Evolutionary conservation across 2,113 vertebrate genomes (phyloP), one percentile per base, ranked within the genome.

Genomic region (Toxotes chatareus): DNA sequence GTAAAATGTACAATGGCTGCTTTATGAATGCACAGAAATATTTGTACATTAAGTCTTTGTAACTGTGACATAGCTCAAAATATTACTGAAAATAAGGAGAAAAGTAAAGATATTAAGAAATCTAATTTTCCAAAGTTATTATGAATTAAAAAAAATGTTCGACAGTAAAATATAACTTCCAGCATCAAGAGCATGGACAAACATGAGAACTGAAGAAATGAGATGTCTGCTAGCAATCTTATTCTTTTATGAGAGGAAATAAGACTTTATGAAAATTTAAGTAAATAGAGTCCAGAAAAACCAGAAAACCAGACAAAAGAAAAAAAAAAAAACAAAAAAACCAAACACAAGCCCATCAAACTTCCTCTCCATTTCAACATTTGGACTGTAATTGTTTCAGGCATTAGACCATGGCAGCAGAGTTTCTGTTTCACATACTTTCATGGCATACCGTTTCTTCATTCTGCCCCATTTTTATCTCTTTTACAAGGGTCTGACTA

Each of bases 231-330:
- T 61, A 66, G 64, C 56, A 69, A 69, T 76, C 13, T 12, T 36
- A 12, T 61, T 73, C 11, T 56, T 81, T 73, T 36, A 77, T 17
- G 38, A 65, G 46, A 71, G 65, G 73, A 77, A 62, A 73, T 67
- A 36, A 65, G 49, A 68, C 4, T n/a, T 63, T 44, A 56, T 79
- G 10, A 67, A 51, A 36, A 77, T 53, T 17, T 5, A 38, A 40
- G 36, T 27, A 51, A 42, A 51, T 44, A 34, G 12, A 23, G 57
- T 64, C 44, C 34, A 53, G 59, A 42, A 47, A 61, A 71, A 57
- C 21, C 38, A 76, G 40, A 64, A 56, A 72, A 72, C 66, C 67
- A 80, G 53, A 78, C 63, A 59, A 66, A 73, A 44, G 38, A 16
- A 40, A 70, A 3, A 59, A 16, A 56, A 49, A 14, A 2, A 40